phyloP scores from a whole-genome alignment of 2,797 vertebrate genomes.

The Harpagifer antarcticus region DNA sequence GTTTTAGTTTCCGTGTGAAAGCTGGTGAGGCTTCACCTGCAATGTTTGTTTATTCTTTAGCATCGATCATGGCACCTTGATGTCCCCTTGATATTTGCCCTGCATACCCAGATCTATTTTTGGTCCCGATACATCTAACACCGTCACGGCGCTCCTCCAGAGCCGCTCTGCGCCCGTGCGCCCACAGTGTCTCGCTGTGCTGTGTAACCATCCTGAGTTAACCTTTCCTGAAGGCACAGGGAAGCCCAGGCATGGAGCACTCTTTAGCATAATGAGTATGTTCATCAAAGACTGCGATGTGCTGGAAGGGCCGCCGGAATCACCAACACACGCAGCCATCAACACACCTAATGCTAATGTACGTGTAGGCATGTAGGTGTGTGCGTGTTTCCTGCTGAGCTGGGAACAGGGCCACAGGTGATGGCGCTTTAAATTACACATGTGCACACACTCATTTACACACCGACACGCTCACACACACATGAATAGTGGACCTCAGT shows the following conservation, averaged over 20 bases:
- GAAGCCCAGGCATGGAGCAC: conserved; percentile 84
- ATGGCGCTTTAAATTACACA: conserved; percentile 87
- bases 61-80: conserved; percentile 58
- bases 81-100: conserved; percentile 76
- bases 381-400: conserved; percentile 68
- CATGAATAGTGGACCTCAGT: conserved; percentile 77
- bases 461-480: conserved; percentile 43
- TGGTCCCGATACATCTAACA: conserved; percentile 71
- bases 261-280: conserved; percentile 90
- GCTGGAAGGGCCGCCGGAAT: conserved; percentile 77
- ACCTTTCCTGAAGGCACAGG: conserved; percentile 89
- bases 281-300: conserved; percentile 86
- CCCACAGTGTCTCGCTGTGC: conserved; percentile 77
- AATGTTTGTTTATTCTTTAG: conserved; percentile 53
- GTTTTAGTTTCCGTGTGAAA: conserved; percentile 23
- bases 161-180: conserved; percentile 59
- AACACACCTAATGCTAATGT: conserved; percentile 49
- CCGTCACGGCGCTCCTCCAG: conserved; percentile 54
- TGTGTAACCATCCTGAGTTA: conserved; percentile 87
- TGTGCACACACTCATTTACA: conserved; percentile 24
- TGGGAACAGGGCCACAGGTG: conserved; percentile 85
- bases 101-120: conserved; percentile 72
- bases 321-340: conserved; percentile 55
- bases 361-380: conserved; percentile 15
- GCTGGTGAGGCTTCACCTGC: conserved; percentile 37